Evolutionary conservation across 2,888 invertebrate genomes (phyloP), one percentile per base, ranked within the genome.

Genomic region (Hololepta plana): DNA sequence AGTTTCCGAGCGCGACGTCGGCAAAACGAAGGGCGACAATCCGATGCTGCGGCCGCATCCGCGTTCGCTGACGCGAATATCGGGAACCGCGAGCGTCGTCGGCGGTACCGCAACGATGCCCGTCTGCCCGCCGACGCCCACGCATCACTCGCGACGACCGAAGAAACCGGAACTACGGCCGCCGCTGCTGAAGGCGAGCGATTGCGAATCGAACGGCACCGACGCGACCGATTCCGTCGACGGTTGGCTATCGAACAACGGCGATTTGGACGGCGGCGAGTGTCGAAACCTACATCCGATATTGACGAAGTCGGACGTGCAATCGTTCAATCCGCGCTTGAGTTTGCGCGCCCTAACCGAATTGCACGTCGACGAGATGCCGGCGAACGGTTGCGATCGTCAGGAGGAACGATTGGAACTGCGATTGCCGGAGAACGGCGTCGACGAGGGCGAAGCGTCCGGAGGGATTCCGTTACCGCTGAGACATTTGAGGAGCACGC

Each of bases 81-180:
- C 62, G 1, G 44, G 55, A n/a, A n/a, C n/a, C n/a, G 23, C 33
- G 7, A 30, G 32, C 20, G 41, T 46, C 24, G 42, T 40, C 22
- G 41, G 27, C 31, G 35, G 23, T 20, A 40, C 40, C 20, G 47
- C 40, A 24, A 59, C 63, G 1, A 54, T 59, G 20, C 65, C 74
- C 1, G 70, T 81, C 35, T 84, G 84, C 44, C 84, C 84, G 3
- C 85, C 85, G 1, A 85, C 85, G 1, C 85, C 85, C 0, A 85
- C 84, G 0, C 85, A 85, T 51, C 82, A 81, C 44, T 77, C 81
- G 1, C 60, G 77, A 20, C 64, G 72, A 23, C 62, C 70, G 4
- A 60, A 71, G 33, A 67, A 66, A n/a, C 36, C 38, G 13, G 49
- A 47, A 22, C 38, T 55, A 23, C 42, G 47, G 29, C 57, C 57